Percentiles rank a stretch among this genome's conserved stretches.
Evolutionary conservation across 2,888 invertebrate genomes (phyloP).

Genomic region (Digitonthophagus gazella): DNA sequence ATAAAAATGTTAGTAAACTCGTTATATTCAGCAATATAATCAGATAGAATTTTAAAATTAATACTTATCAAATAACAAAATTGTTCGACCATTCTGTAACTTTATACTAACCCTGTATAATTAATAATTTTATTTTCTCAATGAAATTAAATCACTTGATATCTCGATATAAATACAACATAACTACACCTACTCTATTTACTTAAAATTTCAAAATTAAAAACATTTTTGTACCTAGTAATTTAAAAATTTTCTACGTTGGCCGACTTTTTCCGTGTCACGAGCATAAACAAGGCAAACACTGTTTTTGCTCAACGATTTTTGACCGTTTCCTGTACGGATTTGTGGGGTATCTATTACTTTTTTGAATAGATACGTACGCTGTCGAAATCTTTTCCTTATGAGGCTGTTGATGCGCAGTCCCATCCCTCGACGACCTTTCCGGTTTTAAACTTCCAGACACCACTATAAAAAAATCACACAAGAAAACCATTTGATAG

Average conservation of each 20-base stretch:
- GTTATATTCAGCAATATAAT: too few species aligned
- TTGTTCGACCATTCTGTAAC: too few species aligned
- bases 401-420: not conserved
- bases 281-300: conserved; percentile 9
- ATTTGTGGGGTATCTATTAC: not conserved
- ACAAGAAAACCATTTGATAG: not conserved
- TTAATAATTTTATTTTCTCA: too few species aligned
- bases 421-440: not conserved
- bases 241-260: not conserved
- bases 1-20: too few species aligned
- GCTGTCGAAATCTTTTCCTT: conserved; percentile 7
- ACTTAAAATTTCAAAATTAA: not conserved
- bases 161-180: not conserved
- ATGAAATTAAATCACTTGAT: not conserved
- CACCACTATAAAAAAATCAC: not conserved
- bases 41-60: too few species aligned
- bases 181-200: not conserved
- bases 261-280: not conserved
- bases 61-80: too few species aligned
- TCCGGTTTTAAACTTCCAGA: not conserved
- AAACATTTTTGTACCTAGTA: conserved; percentile 14
- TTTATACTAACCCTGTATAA: too few species aligned
- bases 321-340: conserved; percentile 4
- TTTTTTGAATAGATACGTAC: conserved; percentile 5
- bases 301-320: conserved; percentile 6